Conservation (phyloP, 2,888 invertebrate genomes). For the Automeris io region DNA sequence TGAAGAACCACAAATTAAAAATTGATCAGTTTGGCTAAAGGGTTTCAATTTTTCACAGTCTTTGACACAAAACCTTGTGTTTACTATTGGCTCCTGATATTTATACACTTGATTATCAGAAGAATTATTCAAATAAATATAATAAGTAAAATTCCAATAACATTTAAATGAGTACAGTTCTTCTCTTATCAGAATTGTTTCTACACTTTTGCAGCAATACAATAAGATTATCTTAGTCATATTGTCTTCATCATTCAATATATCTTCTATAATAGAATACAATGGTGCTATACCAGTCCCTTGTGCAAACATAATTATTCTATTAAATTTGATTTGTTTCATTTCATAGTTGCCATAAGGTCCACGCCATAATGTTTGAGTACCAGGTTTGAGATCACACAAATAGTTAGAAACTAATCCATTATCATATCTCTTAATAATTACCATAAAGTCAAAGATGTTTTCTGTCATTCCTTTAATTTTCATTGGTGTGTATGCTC, state of each 20-base stretch:
- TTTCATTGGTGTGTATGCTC: slow-evolving; percentile 61
- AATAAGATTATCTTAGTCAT: slow-evolving; percentile 79
- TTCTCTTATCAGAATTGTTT: slow-evolving; percentile 79
- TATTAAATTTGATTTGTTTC: slow-evolving; percentile 50
- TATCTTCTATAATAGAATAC: slow-evolving; percentile 76
- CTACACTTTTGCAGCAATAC: slow-evolving; percentile 77
- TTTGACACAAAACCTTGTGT: slow-evolving; percentile 40
- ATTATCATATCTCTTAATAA: slow-evolving; percentile 77
- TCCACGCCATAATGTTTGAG: slow-evolving; percentile 81
- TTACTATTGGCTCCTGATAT: slow-evolving; percentile 72
- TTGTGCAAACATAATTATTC: slow-evolving; percentile 75
- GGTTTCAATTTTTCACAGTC: slow-evolving; percentile 47
- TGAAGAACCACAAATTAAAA: slow-evolving; percentile 80
- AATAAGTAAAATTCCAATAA: slow-evolving; percentile 86
- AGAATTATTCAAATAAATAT: slow-evolving; percentile 70
- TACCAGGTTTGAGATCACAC: slow-evolving; percentile 54
- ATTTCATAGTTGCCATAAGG: slow-evolving; percentile 81
- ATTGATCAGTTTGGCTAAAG: slow-evolving; percentile 42
- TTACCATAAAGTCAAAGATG: slow-evolving; percentile 72
- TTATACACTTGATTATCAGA: slow-evolving; percentile 26
- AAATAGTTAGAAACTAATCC: slow-evolving; percentile 79
- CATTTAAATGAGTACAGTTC: slow-evolving; percentile 75
- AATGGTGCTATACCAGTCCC: slow-evolving; percentile 88
- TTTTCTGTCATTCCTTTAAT: slow-evolving; percentile 12
- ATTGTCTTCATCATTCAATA: slow-evolving; percentile 82